Conservation (phyloP, 1,140 invertebrate genomes). For the Caenorhabditis inopinata region DNA sequence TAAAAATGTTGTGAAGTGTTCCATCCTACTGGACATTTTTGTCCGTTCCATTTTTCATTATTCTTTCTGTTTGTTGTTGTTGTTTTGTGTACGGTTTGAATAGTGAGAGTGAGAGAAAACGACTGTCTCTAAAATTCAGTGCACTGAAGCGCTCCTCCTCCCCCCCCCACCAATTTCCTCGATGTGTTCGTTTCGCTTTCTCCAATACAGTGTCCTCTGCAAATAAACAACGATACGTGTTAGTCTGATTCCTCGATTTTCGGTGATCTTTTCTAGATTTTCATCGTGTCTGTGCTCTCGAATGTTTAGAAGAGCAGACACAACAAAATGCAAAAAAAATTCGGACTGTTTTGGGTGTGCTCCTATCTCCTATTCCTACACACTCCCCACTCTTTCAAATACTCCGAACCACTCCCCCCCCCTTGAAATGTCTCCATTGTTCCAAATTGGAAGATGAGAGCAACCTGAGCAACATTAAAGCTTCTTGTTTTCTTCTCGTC, state of each 20-base stretch:
- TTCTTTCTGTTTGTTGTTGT: background rate
- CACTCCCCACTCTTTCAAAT: too few species aligned
- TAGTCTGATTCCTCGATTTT: conserved; percentile 18
- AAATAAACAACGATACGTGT: conserved; percentile 15
- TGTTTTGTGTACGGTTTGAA: conserved; percentile 31
- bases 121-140: conserved; percentile 23
- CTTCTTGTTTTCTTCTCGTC: too few species aligned
- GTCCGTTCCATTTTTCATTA: background rate
- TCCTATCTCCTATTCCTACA: too few species aligned
- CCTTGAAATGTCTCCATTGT: background rate
- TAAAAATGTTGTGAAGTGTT: conserved; percentile 24
- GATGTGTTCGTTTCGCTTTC: conserved; percentile 25
- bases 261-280: conserved; percentile 3
- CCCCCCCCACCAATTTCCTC: background rate
- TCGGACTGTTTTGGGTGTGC: conserved; percentile 24
- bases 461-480: background rate
- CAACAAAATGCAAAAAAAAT: conserved; percentile 32
- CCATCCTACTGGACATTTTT: conserved; percentile 12
- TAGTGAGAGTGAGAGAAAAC: background rate
- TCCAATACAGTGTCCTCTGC: conserved; percentile 15
- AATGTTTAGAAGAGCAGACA: background rate
- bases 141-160: background rate
- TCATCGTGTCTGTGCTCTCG: conserved; percentile 11
- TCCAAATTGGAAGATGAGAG: background rate
- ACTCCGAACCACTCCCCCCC: too few species aligned